Percentiles rank a stretch among this genome's conserved stretches.
phyloP scores from a whole-genome alignment of 2,797 vertebrate species.

The Coregonus ussuriensis region DNA sequence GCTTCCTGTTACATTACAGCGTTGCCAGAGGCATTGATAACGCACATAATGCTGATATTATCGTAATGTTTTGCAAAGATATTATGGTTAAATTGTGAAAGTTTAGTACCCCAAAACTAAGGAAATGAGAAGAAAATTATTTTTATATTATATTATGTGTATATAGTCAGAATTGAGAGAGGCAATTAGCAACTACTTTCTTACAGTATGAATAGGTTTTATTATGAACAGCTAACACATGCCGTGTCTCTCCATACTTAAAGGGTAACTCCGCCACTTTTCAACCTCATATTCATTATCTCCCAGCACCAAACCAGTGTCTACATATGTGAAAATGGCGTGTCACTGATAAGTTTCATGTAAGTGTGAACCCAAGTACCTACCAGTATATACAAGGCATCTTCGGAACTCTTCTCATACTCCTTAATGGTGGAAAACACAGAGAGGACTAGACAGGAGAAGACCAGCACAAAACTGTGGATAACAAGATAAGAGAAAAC shows the following conservation, averaged over 20 bases:
- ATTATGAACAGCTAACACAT: not conserved
- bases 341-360: too few relatives aligned
- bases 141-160: not conserved
- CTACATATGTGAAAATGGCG: not conserved
- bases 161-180: not conserved
- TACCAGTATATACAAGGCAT: conserved; percentile 96
- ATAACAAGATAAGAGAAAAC: not conserved
- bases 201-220: not conserved
- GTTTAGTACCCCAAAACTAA: not conserved
- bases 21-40: not conserved
- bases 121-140: not conserved
- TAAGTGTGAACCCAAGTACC: not conserved
- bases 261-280: too few relatives aligned
- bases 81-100: not conserved
- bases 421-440: conserved; percentile 98
- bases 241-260: not conserved
- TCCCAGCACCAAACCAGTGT: too few relatives aligned
- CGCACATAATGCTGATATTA: not conserved
- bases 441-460: conserved; percentile 95
- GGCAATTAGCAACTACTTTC: not conserved
- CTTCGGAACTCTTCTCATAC: conserved; percentile 96
- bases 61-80: not conserved
- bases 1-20: conserved; percentile 17
- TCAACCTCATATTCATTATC: too few relatives aligned
- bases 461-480: conserved; percentile 90